These are phyloP conservation scores for Escarpia spicata DNA, from an alignment of 2,888 invertebrate species.

Conservation along the genomic window DNA sequence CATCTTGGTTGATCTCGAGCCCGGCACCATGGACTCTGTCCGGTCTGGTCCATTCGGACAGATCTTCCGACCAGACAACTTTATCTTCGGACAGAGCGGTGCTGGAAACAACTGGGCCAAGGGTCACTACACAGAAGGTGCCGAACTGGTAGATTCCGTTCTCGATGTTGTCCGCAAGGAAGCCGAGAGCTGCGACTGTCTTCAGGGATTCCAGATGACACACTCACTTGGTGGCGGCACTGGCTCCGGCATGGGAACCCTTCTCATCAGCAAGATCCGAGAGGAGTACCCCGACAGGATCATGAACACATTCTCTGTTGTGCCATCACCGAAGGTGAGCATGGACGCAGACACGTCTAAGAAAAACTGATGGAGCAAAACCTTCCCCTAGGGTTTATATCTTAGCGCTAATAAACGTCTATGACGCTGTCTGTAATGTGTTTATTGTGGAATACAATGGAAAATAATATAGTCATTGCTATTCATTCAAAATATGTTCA, in stretches of 20 bases:
- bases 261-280: constrained; percentile 93
- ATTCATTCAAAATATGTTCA: not conserved
- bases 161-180: constrained; percentile 63
- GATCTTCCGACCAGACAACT: constrained; percentile 93
- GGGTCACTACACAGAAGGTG: constrained; percentile 63
- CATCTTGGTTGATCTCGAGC: constrained; percentile 90
- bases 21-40: constrained; percentile 96
- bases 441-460: not conserved
- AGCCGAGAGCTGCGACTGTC: constrained; percentile 61
- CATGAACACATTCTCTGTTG: constrained; percentile 95
- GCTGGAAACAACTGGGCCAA: constrained; percentile 62
- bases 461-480: not conserved
- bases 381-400: no score
- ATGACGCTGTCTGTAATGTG: not conserved
- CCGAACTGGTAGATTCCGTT: constrained; percentile 63
- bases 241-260: constrained; percentile 87
- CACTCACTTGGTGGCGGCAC: constrained; percentile 86
- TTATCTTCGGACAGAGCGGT: constrained; percentile 73
- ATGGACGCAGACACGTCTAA: not conserved
- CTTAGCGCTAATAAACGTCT: not conserved
- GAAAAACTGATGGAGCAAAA: no score
- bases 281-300: constrained; percentile 98
- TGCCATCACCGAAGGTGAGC: constrained; percentile 81
- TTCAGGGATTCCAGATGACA: constrained; percentile 63
- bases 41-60: constrained; percentile 94